phyloP scores from a whole-genome alignment of 2,797 vertebrate genomes.

The Garrulus glandarius region DNA sequence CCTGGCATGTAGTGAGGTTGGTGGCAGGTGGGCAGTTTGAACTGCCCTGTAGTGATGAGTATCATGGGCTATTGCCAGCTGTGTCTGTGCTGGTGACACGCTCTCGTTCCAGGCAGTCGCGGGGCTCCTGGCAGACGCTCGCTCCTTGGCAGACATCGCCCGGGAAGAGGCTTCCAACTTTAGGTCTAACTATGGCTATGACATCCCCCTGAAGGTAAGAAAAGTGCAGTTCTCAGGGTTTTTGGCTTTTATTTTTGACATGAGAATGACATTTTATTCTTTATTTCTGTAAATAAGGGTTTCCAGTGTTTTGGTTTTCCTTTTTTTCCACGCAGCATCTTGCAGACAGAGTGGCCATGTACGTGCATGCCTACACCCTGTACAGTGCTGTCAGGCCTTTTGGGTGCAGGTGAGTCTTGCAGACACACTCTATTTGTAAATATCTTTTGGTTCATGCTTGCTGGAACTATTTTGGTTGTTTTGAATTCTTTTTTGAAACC shows the following conservation, averaged over 20 bases:
- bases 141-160: conserved; percentile 92
- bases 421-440: neutral
- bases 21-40: neutral
- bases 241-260: neutral
- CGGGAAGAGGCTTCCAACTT: conserved; percentile 97
- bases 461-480: neutral
- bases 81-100: neutral
- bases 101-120: conserved; percentile 85
- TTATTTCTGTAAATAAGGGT: neutral
- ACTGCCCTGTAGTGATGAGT: fast-evolving
- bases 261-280: neutral
- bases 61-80: fast-evolving
- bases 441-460: neutral
- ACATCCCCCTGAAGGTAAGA: conserved; percentile 93
- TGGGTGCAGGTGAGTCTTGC: conserved; percentile 87
- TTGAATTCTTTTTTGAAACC: neutral
- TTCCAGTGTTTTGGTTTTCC: neutral
- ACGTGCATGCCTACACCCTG: conserved; percentile 94
- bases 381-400: conserved; percentile 97
- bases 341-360: conserved; percentile 96
- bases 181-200: conserved; percentile 93
- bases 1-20: fast-evolving
- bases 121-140: conserved; percentile 92
- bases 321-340: conserved; percentile 80
- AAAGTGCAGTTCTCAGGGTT: fast-evolving